A percentile compares a stretch with the other conserved stretches of the same genome.
Evolutionary conservation across 2,888 invertebrate species (phyloP).

Genomic region (Punctoribates punctum): DNA sequence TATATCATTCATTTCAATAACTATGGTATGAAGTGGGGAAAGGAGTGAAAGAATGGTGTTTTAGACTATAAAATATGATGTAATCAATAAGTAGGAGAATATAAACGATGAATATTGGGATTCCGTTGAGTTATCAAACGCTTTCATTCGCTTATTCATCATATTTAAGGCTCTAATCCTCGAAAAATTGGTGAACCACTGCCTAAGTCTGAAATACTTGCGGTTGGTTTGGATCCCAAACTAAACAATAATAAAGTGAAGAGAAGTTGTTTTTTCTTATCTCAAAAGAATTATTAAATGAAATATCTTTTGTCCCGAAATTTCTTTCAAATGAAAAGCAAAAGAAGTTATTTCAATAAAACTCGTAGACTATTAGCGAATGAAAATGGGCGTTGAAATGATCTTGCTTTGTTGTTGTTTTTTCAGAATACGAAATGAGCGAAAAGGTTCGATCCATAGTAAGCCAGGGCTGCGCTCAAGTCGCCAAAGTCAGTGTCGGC

Average conservation of each 20-base stretch:
- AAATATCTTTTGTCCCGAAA: neutral
- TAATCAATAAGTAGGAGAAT: too few relatives aligned
- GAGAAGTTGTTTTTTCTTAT: too few relatives aligned
- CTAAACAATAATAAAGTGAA: too few relatives aligned
- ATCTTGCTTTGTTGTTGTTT: neutral
- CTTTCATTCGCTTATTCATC: neutral
- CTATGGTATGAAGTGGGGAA: too few relatives aligned
- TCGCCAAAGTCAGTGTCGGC: slow-evolving; percentile 9
- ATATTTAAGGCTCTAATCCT: neutral
- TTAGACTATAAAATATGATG: too few relatives aligned
- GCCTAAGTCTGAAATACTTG: neutral
- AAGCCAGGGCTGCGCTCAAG: neutral
- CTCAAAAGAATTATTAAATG: too few relatives aligned
- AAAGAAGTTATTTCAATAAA: neutral
- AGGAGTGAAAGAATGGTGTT: too few relatives aligned
- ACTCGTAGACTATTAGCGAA: neutral
- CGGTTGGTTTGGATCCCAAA: neutral
- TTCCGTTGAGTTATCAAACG: neutral
- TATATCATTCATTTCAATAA: too few relatives aligned
- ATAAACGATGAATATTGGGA: too few relatives aligned
- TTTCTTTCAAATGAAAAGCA: neutral
- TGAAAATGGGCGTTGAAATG: neutral
- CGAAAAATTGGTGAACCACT: slow-evolving; percentile 4
- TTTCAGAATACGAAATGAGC: slow-evolving; percentile 30
- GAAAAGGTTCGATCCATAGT: neutral